Evolutionary conservation across 2,113 vertebrate species (phyloP).

Genomic region (Callorhinus ursinus): DNA sequence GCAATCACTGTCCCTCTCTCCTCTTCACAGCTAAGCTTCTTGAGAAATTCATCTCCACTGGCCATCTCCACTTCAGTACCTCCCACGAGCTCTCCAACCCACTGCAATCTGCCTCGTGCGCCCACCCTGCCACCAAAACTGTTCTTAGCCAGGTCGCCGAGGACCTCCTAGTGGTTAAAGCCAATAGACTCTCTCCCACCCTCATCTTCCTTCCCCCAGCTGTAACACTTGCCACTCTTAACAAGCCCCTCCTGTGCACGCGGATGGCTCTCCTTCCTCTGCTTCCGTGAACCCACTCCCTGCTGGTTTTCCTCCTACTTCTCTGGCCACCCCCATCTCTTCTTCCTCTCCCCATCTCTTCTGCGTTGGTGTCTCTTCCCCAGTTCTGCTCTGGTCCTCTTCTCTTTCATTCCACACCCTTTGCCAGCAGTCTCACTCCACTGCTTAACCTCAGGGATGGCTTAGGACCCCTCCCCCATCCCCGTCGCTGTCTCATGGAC

Average conservation of each 20-base stretch:
- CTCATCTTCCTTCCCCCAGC: conserved; percentile 28
- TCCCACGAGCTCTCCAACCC: conserved; percentile 73
- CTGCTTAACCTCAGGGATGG: background rate
- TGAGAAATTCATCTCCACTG: conserved; percentile 75
- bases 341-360: conserved; percentile 39
- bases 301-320: conserved; percentile 60
- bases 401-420: conserved; percentile 38
- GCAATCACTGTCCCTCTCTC: conserved; percentile 71
- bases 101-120: conserved; percentile 74
- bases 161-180: conserved; percentile 66
- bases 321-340: conserved; percentile 39
- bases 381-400: conserved; percentile 33
- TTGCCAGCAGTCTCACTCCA: conserved; percentile 2
- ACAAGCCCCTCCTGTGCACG: conserved; percentile 34
- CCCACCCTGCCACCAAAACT: conserved; percentile 63
- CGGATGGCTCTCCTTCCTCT: conserved; percentile 27
- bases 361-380: background rate
- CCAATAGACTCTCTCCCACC: conserved; percentile 62
- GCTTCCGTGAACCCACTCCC: conserved; percentile 41
- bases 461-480: background rate
- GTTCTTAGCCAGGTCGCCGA: conserved; percentile 62
- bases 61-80: conserved; percentile 73
- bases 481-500: background rate
- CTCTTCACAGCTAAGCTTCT: conserved; percentile 72
- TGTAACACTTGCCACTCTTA: conserved; percentile 55